These are phyloP conservation scores for Mycteria americana DNA, from an alignment of 2,797 vertebrate species.

Conservation along the genomic window DNA sequence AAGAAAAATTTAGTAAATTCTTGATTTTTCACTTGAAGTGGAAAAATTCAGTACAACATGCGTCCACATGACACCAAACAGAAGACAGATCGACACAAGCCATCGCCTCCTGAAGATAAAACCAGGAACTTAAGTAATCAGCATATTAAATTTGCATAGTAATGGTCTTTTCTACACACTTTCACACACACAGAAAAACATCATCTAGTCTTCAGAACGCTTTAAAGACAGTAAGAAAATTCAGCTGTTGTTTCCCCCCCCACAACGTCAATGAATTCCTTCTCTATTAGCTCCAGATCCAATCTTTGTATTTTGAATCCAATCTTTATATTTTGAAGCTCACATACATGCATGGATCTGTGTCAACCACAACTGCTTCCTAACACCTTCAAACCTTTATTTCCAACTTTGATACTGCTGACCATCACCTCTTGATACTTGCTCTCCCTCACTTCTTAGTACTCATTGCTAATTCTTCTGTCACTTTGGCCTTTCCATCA, in stretches of 20 bases:
- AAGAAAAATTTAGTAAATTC: background rate
- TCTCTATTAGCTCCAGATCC: background rate
- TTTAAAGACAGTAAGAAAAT: background rate
- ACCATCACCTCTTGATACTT: background rate
- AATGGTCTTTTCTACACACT: background rate
- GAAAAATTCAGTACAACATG: background rate
- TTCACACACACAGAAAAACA: background rate
- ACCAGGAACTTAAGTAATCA: background rate
- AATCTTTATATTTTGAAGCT: background rate
- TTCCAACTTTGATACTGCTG: background rate
- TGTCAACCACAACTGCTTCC: background rate
- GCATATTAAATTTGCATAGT: background rate
- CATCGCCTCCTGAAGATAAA: background rate
- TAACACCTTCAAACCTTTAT: background rate
- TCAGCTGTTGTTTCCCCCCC: accelerated
- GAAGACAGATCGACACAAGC: background rate
- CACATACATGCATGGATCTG: background rate
- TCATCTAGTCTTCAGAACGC: background rate
- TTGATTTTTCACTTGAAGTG: background rate
- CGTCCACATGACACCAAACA: background rate
- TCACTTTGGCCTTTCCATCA: background rate
- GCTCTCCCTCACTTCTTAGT: background rate
- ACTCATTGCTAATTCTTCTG: background rate
- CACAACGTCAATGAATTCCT: background rate
- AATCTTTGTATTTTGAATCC: background rate